Evolutionary conservation across 2,888 invertebrate genomes (phyloP).

Genomic region (Pseudococcus longispinus): DNA sequence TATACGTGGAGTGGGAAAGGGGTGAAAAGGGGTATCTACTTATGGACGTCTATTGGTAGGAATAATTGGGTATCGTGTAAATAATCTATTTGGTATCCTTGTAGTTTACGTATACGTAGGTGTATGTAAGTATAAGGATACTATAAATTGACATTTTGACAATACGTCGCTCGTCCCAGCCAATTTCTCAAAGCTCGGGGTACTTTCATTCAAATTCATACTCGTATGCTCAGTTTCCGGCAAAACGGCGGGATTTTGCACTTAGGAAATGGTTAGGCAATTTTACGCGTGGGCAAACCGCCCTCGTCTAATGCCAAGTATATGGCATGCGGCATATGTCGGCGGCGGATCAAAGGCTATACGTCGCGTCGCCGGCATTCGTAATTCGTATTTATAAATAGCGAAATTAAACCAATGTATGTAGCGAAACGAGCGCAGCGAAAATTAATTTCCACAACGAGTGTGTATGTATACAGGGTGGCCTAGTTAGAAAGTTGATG

Average conservation of each 20-base stretch:
- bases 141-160: not conserved
- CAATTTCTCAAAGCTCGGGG: not conserved
- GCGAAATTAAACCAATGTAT: conserved; percentile 20
- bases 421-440: not conserved
- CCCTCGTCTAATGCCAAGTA: not conserved
- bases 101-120: not conserved
- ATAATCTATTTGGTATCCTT: not conserved
- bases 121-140: not conserved
- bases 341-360: not conserved
- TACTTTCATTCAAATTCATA: not conserved
- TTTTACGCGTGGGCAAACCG: not conserved
- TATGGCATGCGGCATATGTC: not conserved
- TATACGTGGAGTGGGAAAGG: not conserved
- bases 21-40: not conserved
- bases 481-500: no score
- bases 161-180: not conserved
- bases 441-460: not conserved
- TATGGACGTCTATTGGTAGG: not conserved
- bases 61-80: not conserved
- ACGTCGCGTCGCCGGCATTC: not conserved
- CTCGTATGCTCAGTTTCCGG: not conserved
- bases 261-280: not conserved
- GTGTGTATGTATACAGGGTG: no score
- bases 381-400: conserved; percentile 1
- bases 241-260: not conserved